Conservation (phyloP, 2,888 invertebrate species). For the Conomelus anceps region DNA sequence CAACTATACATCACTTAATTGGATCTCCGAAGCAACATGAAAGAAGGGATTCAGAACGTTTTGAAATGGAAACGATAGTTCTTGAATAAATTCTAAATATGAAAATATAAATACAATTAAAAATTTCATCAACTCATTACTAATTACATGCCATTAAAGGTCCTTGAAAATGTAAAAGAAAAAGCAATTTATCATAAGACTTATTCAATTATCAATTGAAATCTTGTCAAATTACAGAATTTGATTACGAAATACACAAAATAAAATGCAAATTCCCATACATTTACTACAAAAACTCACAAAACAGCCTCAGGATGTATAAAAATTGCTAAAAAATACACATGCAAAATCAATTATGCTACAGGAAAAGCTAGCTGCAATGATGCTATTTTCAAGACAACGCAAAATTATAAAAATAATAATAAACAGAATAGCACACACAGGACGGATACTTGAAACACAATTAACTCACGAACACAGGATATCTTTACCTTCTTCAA, state of each 20-base stretch:
- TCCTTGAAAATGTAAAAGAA: too few species aligned
- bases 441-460: neutral
- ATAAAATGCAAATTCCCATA: neutral
- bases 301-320: too few species aligned
- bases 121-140: too few species aligned
- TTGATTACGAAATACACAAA: neutral
- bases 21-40: too few species aligned
- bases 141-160: too few species aligned
- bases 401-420: neutral
- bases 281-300: neutral
- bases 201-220: neutral
- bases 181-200: neutral
- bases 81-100: too few species aligned
- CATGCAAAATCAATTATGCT: neutral
- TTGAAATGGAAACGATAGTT: too few species aligned
- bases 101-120: too few species aligned
- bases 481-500: constrained; percentile 10
- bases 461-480: neutral
- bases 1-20: too few species aligned
- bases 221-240: neutral
- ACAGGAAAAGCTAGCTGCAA: neutral
- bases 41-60: too few species aligned
- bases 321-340: neutral
- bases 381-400: neutral
- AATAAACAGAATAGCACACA: neutral